Base-by-base conservation (phyloP, 1,140 invertebrate genomes). In the Ceratosolen solmsi region DNA sequence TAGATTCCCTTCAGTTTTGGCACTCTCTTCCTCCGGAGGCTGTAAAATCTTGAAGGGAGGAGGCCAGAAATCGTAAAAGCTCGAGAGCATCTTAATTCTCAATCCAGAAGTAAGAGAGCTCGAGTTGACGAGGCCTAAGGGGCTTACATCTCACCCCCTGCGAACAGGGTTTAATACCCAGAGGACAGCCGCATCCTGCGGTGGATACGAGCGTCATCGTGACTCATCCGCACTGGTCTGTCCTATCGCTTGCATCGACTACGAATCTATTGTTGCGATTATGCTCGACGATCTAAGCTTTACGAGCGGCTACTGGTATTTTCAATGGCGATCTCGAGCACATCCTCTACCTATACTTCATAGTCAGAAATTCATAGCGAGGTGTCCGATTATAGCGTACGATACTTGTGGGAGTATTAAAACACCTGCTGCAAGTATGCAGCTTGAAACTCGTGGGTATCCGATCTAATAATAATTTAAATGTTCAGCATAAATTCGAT, bases 81-180 rank as follows among this genome's bases (percentile, higher is more conserved):
- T 63, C n/a, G 20, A 58, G 36, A 58, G 36, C 51, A 36, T 76
- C 41, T 76, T 65, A 76, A 76, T 76, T 65, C 74, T 38, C 58
- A 49, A 76, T 46, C 20, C 36, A 8, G 15, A 13, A 49, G 15
- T 27, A 71, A 30, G 38, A 36, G 30, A 70, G 20, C 25, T 46
- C 41, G 2, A 49, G 1, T 71, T 30, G 38, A 71, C 41, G 70
- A 71, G 41, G 70, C 41, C 41, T 49, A 49, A 46, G 70, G 25
- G 70, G 22, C 38, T 22, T 0, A 5, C 20, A 5, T 49, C 25
- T 30, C 4, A 7, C 1, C 2, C 20, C 30, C 8, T 8, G 2
- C 2, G 58, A 11, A 63, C 56, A 46, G 58, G 38, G 38, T 7
- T 65, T 63, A 76, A 76, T 63, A 65, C 56, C 20, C 74, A 9